Evolutionary conservation across 2,888 invertebrate species (phyloP), one percentile per base, ranked within the genome.

Genomic region (Microctonus hyperodae): DNA sequence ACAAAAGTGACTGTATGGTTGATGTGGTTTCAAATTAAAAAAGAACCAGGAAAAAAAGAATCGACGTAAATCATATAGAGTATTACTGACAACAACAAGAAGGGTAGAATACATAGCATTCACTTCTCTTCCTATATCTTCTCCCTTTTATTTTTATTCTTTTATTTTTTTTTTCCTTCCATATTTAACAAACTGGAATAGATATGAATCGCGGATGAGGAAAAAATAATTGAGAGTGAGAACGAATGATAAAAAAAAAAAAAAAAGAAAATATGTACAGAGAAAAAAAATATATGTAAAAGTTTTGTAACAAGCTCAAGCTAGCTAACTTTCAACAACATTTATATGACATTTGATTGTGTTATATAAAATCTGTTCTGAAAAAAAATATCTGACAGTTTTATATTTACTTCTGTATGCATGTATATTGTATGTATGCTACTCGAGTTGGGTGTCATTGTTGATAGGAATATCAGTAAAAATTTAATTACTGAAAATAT

Each of bases 41-140:
- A 50, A 48, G 23, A 40, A 60, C 37, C 28, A 48, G 51, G 35
- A 22, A 50, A 65, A 48, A 35, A 57, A 67, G 70, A 69, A 69
- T 66, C 64, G 61, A 59, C 70, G 70, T 69, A 73, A 71, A 73
- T 73, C 71, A 73, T 64, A 65, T 69, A 69, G 68, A 69, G 68
- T 59, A 23, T 2, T 48, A 44, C 51, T 62, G 51, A 66, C 69
- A 69, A 64, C 64, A 67, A 65, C 59, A 51, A 62, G 37, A 44
- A 44, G 44, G 44, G 44, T 44, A 7, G 9, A 44, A 44, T 16
- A 44, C 55, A 63, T 40, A 55, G 68, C 65, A 65, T 68, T 65
- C 65, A 59, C 70, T 69, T 70, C 65, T 59, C 33, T 23, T 25
- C 23, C 25, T 44, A 44, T 50, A 44, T 40, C 7, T 7, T 28